Evolutionary conservation across 2,113 vertebrate species (phyloP).

Genomic region (Turdus rufiventris): DNA sequence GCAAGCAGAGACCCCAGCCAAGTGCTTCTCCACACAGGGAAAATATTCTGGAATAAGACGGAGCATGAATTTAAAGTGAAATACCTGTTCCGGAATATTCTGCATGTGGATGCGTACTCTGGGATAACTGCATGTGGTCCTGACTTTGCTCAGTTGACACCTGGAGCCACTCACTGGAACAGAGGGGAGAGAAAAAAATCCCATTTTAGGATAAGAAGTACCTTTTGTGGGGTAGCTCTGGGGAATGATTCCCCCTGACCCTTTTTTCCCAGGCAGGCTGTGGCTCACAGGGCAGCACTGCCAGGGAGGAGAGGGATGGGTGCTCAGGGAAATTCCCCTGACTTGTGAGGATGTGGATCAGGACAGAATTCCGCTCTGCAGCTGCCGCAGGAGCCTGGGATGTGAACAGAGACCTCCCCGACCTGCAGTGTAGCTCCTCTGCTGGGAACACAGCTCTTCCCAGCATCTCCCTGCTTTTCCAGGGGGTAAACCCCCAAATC

Average conservation of each 20-base stretch:
- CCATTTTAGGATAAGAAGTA: background rate
- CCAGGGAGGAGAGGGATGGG: accelerated
- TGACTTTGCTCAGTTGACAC: background rate
- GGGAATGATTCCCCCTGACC: background rate
- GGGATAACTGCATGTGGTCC: background rate
- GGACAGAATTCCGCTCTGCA: background rate
- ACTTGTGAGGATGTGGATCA: background rate
- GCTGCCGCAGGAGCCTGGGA: background rate
- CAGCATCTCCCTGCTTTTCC: background rate
- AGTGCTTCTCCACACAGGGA: conserved; percentile 9
- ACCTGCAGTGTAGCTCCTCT: background rate
- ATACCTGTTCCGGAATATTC: conserved; percentile 14
- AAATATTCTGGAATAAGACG: background rate
- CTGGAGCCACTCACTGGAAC: background rate
- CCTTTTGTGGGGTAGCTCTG: background rate
- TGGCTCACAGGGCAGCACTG: background rate
- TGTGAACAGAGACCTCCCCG: background rate
- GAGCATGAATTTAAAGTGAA: conserved; percentile 31
- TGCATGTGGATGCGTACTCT: accelerated
- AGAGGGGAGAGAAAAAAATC: accelerated
- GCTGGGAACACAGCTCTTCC: background rate
- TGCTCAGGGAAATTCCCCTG: background rate
- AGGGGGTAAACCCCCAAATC: background rate
- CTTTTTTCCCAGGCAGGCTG: background rate
- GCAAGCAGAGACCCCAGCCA: conserved; percentile 42